Evolutionary conservation across 2,797 vertebrate species (phyloP), one percentile per base, ranked within the genome.

Genomic region (Tragelaphus oryx): DNA sequence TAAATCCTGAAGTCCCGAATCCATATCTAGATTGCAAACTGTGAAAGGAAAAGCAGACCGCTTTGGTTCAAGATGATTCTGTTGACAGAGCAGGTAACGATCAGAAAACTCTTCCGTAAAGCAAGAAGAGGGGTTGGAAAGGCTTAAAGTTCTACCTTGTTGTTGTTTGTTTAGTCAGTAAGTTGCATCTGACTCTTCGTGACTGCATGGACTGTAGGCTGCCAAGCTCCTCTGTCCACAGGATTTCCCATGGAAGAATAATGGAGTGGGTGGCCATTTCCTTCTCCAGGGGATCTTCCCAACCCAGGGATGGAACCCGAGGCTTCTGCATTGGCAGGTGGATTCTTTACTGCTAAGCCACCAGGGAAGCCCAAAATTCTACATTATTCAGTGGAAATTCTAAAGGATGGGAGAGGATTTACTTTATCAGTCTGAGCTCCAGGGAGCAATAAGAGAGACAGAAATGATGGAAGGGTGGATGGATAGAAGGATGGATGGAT

Each of bases 1-100:
- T 85, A 83, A 81, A 79, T 93, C 55, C 60, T 94, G 22, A 95
- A 59, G 60, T 90, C 41, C 22, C 44, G 37, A 95, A 71, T 81
- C 41, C 55, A 41, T 37, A 48, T 41, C 54, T 79, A 59, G 37
- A 78, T 52, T 41, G 84, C 16, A 87, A 48, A 79, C 17, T 76
- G 60, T 62, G n/a, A 93, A 59, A 8, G 28, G 26, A 85, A 68
- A 87, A 79, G 28, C 41, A 57, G 20, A 46, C 1, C 52, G 41
- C 17, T 8, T 22, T n/a, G 13, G 78, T 13, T 81, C 28, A 86
- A 33, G 46, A n/a, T 30, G 11, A 68, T 62, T 57, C 71, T 89
- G 6, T 52, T 85, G 68, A 59, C 55, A 79, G 14, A 18, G 3
- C 8, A 90, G 50, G 62, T 92, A 84, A 82, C 8, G 22, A 41